Evolutionary conservation across 1,140 invertebrate genomes (phyloP).

Genomic region (Hormaphis cornu): DNA sequence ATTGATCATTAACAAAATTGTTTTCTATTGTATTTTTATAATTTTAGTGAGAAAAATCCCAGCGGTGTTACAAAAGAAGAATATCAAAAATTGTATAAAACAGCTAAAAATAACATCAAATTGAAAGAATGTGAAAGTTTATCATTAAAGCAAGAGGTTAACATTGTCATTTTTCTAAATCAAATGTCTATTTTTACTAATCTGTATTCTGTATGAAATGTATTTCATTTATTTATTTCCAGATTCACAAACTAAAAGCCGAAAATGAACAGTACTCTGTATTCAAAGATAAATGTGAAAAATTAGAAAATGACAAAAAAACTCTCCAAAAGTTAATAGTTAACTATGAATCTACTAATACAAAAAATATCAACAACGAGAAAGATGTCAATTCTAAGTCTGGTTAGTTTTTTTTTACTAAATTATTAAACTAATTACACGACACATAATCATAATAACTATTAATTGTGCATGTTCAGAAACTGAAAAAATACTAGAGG

Average conservation of each 20-base stretch:
- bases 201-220: too few relatives aligned
- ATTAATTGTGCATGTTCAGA: not conserved
- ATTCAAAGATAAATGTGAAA: constrained; percentile 15
- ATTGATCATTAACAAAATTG: not conserved
- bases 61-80: constrained; percentile 9
- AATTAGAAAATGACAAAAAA: constrained; percentile 15
- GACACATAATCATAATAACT: not conserved
- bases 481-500: constrained; percentile 18
- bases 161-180: not conserved
- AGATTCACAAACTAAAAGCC: constrained; percentile 7
- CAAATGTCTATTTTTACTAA: not conserved
- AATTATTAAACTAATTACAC: not conserved
- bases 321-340: constrained; percentile 5
- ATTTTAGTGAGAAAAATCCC: constrained; percentile 9
- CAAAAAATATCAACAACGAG: not conserved
- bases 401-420: not conserved
- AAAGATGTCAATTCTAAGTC: not conserved
- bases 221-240: too few relatives aligned
- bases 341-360: not conserved
- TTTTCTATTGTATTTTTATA: not conserved
- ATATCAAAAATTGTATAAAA: constrained; percentile 18
- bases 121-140: constrained; percentile 24
- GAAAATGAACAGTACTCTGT: constrained; percentile 2
- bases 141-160: constrained; percentile 13
- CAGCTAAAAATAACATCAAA: constrained; percentile 17